Evolutionary conservation across 1,140 invertebrate species (phyloP).

Genomic region (Zophobas morio): DNA sequence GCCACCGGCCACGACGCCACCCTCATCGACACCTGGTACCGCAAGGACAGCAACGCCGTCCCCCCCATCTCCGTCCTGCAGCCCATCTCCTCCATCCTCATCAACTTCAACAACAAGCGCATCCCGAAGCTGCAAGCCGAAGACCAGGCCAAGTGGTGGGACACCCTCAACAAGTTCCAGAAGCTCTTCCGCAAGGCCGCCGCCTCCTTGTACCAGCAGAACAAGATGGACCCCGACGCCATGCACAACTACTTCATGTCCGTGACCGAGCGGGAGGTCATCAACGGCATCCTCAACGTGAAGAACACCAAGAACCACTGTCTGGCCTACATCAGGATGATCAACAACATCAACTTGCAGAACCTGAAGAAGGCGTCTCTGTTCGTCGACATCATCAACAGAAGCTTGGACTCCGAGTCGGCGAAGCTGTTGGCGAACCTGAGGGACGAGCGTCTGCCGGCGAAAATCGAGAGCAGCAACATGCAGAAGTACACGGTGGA

Average conservation of each 20-base stretch:
- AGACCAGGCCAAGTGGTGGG: constrained; percentile 98
- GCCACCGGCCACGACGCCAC: constrained; percentile 85
- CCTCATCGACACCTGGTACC: constrained; percentile 95
- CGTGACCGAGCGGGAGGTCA: constrained; percentile 97
- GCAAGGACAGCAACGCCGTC: constrained; percentile 96
- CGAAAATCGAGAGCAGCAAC: constrained; percentile 91
- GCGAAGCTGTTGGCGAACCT: constrained; percentile 91
- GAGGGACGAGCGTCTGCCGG: constrained; percentile 88
- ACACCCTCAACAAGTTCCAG: constrained; percentile 95
- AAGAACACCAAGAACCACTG: constrained; percentile 97
- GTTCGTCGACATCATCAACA: constrained; percentile 95
- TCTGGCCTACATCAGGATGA: constrained; percentile 95
- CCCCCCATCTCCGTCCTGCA: constrained; percentile 94
- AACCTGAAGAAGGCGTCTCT: constrained; percentile 94
- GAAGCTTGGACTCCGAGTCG: constrained; percentile 94
- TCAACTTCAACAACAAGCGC: constrained; percentile 98
- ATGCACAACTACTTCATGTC: constrained; percentile 99
- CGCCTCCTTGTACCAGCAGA: constrained; percentile 84
- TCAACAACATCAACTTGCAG: constrained; percentile 98
- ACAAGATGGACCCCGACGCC: constrained; percentile 91
- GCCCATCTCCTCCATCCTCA: constrained; percentile 96
- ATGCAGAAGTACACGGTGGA: constrained; percentile 95
- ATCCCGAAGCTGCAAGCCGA: constrained; percentile 96
- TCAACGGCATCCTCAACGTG: constrained; percentile 94
- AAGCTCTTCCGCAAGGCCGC: constrained; percentile 94